These are phyloP conservation scores for Hymenopus coronatus DNA, from an alignment of 2,888 invertebrate genomes.

Conservation along the genomic window DNA sequence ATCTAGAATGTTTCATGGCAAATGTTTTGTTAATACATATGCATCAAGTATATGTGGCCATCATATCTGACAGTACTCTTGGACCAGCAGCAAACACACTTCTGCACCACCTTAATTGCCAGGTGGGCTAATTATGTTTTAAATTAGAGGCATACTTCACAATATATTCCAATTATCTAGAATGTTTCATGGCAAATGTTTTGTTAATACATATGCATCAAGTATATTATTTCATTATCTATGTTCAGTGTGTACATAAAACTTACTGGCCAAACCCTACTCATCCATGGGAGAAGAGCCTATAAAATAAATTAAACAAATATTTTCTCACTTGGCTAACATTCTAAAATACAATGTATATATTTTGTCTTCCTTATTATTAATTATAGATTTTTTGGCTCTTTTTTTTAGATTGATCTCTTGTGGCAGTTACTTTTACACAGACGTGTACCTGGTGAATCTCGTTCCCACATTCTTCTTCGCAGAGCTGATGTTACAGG, in stretches of 20 bases:
- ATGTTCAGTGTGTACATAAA: too few relatives aligned
- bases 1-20: not conserved
- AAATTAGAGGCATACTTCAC: not conserved
- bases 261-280: too few relatives aligned
- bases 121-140: slow-evolving; percentile 36
- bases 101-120: slow-evolving; percentile 40
- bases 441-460: slow-evolving; percentile 51
- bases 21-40: slow-evolving; percentile 44
- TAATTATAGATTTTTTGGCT: not conserved
- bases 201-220: too few relatives aligned
- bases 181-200: too few relatives aligned
- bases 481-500: slow-evolving; percentile 42
- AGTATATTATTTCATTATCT: too few relatives aligned
- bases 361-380: too few relatives aligned
- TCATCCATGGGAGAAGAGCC: too few relatives aligned
- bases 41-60: slow-evolving; percentile 50
- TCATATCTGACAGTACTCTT: slow-evolving; percentile 45
- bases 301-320: too few relatives aligned
- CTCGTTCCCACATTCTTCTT: slow-evolving; percentile 44
- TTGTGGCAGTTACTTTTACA: slow-evolving; percentile 48
- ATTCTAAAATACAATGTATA: too few relatives aligned
- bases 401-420: slow-evolving; percentile 44
- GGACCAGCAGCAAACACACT: slow-evolving; percentile 39
- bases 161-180: not conserved
- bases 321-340: too few relatives aligned